Evolutionary conservation across 2,113 vertebrate genomes (phyloP), one percentile per base, ranked within the genome.

Genomic region (Craseonycteris thonglongyai): DNA sequence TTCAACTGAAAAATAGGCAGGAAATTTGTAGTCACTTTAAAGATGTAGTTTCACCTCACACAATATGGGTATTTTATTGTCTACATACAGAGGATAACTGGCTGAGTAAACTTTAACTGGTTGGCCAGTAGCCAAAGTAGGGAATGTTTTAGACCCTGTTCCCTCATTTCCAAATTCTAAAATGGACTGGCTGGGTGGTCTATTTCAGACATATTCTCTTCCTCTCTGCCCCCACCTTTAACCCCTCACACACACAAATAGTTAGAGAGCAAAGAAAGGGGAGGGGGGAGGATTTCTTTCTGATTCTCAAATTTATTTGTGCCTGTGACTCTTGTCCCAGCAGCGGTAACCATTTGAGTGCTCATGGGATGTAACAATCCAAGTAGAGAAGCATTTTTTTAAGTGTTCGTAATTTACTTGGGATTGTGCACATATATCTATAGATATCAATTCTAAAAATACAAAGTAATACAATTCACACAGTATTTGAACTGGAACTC

Each of bases 101-200:
- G 79, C 42, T 90, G 71, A 75, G 69, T 47, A 71, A 71, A 65
- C 40, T 84, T 84, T 42, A 92, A 65, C 38, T 89, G 56, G 51
- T 84, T 83, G 95, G 83, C 54, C 63, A 81, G 59, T 63, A 68
- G 87, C 88, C 90, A 80, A 90, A 96, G 40, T 16, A 35, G 72
- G 35, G 45, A 94, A 40, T 35, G 33, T 84, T 94, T 96, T 91
- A 92, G 76, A 88, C 38, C 74, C 38, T 13, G 1, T 63, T 87
- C 28, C 71, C 65, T 59, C 24, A 89, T 87, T 71, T 91, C 88
- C 63, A 94, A 80, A 78, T 90, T 93, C 85, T 80, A 16, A 96
- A 96, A 42, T 40, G 24, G 26, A 58, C 30, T 47, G 80, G 24
- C 30, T 59, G 68, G 91, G 68, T 91, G 74, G 78, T 87, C 81